Evolutionary conservation across 2,797 vertebrate genomes (phyloP), one percentile per base, ranked within the genome.

Genomic region (Danio aesculapii): DNA sequence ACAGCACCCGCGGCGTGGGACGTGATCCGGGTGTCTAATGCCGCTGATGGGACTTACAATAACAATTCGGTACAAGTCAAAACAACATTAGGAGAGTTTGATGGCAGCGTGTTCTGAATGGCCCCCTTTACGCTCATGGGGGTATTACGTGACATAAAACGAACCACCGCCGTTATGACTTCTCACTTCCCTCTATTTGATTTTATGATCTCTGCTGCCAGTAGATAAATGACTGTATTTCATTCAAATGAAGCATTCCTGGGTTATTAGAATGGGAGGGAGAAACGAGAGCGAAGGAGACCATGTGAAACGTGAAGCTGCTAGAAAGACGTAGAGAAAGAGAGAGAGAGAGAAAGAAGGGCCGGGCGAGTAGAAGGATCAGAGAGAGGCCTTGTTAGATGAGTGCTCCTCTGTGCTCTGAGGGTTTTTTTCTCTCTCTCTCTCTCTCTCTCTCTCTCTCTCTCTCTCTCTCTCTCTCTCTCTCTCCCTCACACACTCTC

Each of bases 341-440:
- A 77, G 75, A 47, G 67, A 44, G 76, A 59, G 66, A 17, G 75
- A 66, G 50, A 8, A 9, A 68, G 55, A 59, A 63, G 4, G 70
- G 61, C 66, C 6, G 74, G 69, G 66, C 69, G 67, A 77, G 82
- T 61, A 66, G 75, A 77, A 79, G 83, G 83, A 87, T 88, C 83
- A 85, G 83, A 87, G 84, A 76, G 59, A 71, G 84, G 83, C 83
- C 84, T 87, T 82, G 86, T 87, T 82, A 86, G 79, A 84, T 81
- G 84, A 84, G 82, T 80, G 80, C 67, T 85, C 72, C 79, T 81
- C 71, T 84, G 74, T 76, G 73, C 81, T 82, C 79, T 44, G 68
- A 71, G 63, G 57, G 59, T 63, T 79, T 82, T 75, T 69, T n/a
- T 19, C 44, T 55, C 61, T 85, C 69, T 76, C 17, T 55, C 62